Evolutionary conservation across 2,888 invertebrate species (phyloP), one percentile per base, ranked within the genome.

Genomic region (Drosophila demipolita): DNA sequence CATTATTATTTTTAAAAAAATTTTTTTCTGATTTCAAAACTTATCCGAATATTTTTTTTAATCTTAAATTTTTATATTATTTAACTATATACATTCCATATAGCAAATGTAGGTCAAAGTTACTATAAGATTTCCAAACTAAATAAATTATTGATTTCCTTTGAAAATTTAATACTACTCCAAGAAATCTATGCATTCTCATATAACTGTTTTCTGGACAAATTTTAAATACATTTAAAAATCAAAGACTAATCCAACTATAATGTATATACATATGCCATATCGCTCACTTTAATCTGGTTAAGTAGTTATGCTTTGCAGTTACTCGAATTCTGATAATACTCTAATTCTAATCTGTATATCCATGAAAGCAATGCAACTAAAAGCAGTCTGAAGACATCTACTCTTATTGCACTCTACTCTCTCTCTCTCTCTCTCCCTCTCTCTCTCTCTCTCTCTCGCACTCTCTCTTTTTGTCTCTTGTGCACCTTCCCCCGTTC

Each of bases 271-370:
- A 42, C 1, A 11, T 26, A 26, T 17, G 9, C 17, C 26, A 11
- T 29, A 17, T 49, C 11, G 49, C 26, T 29, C 17, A 17, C 26
- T 29, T 12, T 26, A 17, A 49, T 49, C 23, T 29, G 5, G 11
- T 50, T n/a, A 11, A 29, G 29, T 50, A 32, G 42, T 61, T 61
- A 52, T 15, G 29, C 2, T 36, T 35, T 60, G 15, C 15, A 54
- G 48, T 42, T 29, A 38, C 48, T 52, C 40, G 23, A 15, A 38
- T 68, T 59, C 55, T 63, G 63, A 69, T 66, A 63, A 70, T 75
- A 60, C 79, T 79, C 79, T 60, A 49, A 49, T 63, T 63, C 63
- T 70, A 69, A 79, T 74, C 60, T 75, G 45, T 61, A 53, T 45
- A 23, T 23, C 63, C 45, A 45, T 23, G 62, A 66, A 70, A 63